Evolutionary conservation across 2,113 vertebrate genomes (phyloP), one percentile per base, ranked within the genome.

Genomic region (Epinephelus fuscoguttatus): DNA sequence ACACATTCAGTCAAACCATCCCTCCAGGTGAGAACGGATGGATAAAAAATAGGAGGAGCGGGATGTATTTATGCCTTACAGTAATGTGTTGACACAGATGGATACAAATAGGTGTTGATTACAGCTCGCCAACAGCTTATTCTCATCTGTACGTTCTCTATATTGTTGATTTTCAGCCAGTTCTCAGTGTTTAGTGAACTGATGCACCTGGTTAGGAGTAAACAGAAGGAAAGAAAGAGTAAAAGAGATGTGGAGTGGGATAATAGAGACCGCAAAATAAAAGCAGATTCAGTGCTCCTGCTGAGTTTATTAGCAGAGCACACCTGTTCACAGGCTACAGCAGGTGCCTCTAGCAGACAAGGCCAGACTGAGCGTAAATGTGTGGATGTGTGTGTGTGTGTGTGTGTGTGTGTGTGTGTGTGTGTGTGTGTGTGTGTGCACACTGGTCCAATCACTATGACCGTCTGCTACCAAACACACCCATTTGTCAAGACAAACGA

Each of bases 401-500:
- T 84, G 23, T 80, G 68, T 60, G 23, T 82, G 49, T 25, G 21
- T 21, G 40, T 33, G 17, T 59, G 15, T 30, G 23, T 25, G 27
- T 75, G 17, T 70, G 66, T 42, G 55, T 84, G 23, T 80, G 68
- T 60, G 23, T 59, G 10, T 37, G 42, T 66, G 55, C 4, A 18
- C 45, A 14, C 30, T 17, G 3, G 72, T 63, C 67, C 82, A 73
- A 68, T 76, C 79, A 56, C 72, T 74, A 45, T 61, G 62, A 79
- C 73, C 42, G 74, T 66, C 88, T 86, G 86, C 63, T 82, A 73
- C 56, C 86, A 75, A 89, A 89, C 79, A 81, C 83, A 77, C 57
- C 59, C 78, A 90, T 93, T 92, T 92, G 88, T 93, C 87, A 91
- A 81, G 88, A 90, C 88, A 88, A 94, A 91, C 69, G 27, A 91